A percentile compares a stretch with the other conserved stretches of the same genome.
phyloP scores from a whole-genome alignment of 2,888 invertebrate genomes.

The Thymelicus sylvestris region DNA sequence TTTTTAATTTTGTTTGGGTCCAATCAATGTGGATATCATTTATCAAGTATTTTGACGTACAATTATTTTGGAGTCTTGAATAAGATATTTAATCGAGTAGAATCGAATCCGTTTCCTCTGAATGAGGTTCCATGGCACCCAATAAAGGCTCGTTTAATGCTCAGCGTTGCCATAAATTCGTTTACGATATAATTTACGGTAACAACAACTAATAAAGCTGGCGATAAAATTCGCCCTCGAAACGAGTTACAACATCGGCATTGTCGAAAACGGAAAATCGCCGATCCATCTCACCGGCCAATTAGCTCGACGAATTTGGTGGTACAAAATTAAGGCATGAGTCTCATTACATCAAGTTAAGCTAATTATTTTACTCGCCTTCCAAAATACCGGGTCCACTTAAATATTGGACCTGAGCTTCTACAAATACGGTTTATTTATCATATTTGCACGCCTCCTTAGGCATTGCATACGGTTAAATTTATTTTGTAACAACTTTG shows the following conservation, averaged over 20 bases:
- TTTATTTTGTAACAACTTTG: no score
- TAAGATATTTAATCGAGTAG: slow-evolving; percentile 8
- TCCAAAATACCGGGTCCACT: no score
- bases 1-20: slow-evolving; percentile 16
- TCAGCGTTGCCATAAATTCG: slow-evolving; percentile 42
- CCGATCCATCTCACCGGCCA: slow-evolving; percentile 38
- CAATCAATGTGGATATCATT: slow-evolving; percentile 14
- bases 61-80: neutral
- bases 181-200: slow-evolving; percentile 47
- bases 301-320: slow-evolving; percentile 46
- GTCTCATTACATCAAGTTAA: slow-evolving; percentile 1
- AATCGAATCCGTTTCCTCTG: slow-evolving; percentile 4
- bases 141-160: slow-evolving; percentile 29
- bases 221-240: slow-evolving; percentile 46
- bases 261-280: slow-evolving; percentile 42
- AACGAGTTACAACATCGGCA: slow-evolving; percentile 36
- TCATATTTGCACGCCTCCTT: no score
- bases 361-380: neutral
- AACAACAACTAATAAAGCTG: slow-evolving; percentile 44
- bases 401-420: no score
- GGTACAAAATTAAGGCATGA: slow-evolving; percentile 40
- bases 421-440: no score
- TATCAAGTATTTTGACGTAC: slow-evolving; percentile 17
- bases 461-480: no score
- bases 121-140: slow-evolving; percentile 21